Evolutionary conservation across 2,797 vertebrate genomes (phyloP).

Genomic region (Pseudochromis fuscus): DNA sequence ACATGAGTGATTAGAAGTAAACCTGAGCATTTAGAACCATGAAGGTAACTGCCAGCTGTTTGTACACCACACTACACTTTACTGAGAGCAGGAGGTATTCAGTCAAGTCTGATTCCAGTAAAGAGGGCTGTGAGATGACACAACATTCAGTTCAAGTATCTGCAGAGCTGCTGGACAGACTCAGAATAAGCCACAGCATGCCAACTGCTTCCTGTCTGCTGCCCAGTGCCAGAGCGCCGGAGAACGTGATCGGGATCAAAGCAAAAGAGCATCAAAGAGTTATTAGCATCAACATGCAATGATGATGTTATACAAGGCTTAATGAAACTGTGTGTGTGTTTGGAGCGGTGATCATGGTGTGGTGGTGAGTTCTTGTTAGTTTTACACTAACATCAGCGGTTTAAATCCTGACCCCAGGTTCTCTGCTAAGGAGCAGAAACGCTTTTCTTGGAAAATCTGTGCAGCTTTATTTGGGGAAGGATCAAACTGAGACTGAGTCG

Average conservation of each 20-base stretch:
- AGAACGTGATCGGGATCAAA: constrained; percentile 49
- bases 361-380: constrained; percentile 23
- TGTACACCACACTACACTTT: constrained; percentile 5
- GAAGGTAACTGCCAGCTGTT: constrained; percentile 21
- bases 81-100: constrained; percentile 60
- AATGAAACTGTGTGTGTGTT: constrained; percentile 53
- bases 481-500: constrained; percentile 50
- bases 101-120: constrained; percentile 74
- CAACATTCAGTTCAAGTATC: constrained; percentile 72
- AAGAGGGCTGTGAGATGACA: constrained; percentile 68
- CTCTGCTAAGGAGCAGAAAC: constrained; percentile 12
- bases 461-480: constrained; percentile 48
- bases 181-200: constrained; percentile 68
- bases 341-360: constrained; percentile 13
- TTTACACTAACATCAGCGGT: constrained; percentile 14
- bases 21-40: too few relatives aligned
- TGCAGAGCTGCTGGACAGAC: constrained; percentile 63
- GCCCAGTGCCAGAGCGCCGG: constrained; percentile 49
- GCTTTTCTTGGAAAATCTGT: constrained; percentile 35
- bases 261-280: constrained; percentile 33
- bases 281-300: constrained; percentile 44
- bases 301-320: constrained; percentile 22
- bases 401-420: constrained; percentile 22
- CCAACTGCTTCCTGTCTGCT: constrained; percentile 58
- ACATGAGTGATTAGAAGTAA: constrained; percentile 13